Evolutionary conservation across 2,113 vertebrate species (phyloP).

Genomic region (Zapornia atra): DNA sequence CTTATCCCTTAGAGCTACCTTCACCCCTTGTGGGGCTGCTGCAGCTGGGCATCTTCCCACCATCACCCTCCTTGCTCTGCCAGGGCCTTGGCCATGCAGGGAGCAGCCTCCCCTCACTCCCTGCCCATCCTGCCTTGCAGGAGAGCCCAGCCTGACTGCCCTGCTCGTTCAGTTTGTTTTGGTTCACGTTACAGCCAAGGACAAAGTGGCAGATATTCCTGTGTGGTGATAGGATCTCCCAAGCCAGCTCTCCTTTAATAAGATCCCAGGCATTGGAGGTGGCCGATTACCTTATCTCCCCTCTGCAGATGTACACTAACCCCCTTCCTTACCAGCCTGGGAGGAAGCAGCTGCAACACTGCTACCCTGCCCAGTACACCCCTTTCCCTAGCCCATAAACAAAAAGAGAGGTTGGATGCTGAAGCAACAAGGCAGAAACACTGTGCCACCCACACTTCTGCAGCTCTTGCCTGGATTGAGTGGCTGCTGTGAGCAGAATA

Average conservation of each 20-base stretch:
- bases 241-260: background rate
- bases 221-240: background rate
- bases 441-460: background rate
- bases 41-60: accelerated
- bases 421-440: background rate
- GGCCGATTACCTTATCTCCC: slow-evolving; percentile 44
- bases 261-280: background rate
- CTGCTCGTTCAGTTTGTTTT: background rate
- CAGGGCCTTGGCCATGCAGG: accelerated
- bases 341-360: background rate
- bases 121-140: background rate
- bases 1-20: background rate
- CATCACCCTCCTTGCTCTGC: background rate
- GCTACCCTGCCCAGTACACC: background rate
- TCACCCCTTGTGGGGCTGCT: background rate
- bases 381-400: background rate
- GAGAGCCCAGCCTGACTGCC: background rate
- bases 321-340: background rate
- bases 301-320: background rate
- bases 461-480: background rate
- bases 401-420: background rate
- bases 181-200: background rate
- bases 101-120: background rate
- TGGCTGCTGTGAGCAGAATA: background rate
- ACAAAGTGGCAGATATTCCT: background rate